Percentiles rank a stretch among this genome's conserved stretches.
Evolutionary conservation across 2,888 invertebrate species (phyloP).

Genomic region (Parascotia fuliginaria): DNA sequence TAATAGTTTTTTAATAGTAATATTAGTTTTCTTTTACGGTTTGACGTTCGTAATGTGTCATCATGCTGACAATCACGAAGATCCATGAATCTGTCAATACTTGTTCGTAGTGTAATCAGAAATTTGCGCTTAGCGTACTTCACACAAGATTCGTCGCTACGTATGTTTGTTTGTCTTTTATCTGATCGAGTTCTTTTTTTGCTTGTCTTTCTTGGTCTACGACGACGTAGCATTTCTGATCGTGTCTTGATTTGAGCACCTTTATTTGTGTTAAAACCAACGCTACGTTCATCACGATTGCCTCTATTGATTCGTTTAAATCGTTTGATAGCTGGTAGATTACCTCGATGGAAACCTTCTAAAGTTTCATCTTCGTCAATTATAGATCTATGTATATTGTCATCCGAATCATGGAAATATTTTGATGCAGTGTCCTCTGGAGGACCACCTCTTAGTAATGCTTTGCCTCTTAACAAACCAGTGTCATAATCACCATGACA

Average conservation of each 20-base stretch:
- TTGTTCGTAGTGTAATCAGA: conserved; percentile 16
- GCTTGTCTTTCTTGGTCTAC: not conserved
- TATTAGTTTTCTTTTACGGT: not conserved
- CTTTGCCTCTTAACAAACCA: conserved; percentile 1
- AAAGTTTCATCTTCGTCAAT: conserved; percentile 9
- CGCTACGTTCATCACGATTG: not conserved
- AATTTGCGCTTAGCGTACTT: conserved; percentile 25
- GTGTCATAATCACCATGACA: conserved; percentile 17
- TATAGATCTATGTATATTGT: not conserved
- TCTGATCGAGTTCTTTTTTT: not conserved
- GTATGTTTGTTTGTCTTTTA: not conserved
- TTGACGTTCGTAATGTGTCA: conserved; percentile 28
- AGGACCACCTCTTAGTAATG: not conserved
- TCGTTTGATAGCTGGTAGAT: not conserved
- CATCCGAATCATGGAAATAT: not conserved
- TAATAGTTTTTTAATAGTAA: too few species aligned
- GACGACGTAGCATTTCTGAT: not conserved
- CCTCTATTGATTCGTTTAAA: not conserved
- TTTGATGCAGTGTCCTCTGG: not conserved
- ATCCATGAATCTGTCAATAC: conserved; percentile 27
- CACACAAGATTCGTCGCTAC: conserved; percentile 12
- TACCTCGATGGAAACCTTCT: conserved; percentile 8
- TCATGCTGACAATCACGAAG: conserved; percentile 32
- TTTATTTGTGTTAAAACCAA: not conserved
- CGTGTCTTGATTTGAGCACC: not conserved